A percentile compares a stretch with the other conserved stretches of the same genome.
Evolutionary conservation across 2,113 vertebrate genomes (phyloP).

Genomic region (Eolophus roseicapilla): DNA sequence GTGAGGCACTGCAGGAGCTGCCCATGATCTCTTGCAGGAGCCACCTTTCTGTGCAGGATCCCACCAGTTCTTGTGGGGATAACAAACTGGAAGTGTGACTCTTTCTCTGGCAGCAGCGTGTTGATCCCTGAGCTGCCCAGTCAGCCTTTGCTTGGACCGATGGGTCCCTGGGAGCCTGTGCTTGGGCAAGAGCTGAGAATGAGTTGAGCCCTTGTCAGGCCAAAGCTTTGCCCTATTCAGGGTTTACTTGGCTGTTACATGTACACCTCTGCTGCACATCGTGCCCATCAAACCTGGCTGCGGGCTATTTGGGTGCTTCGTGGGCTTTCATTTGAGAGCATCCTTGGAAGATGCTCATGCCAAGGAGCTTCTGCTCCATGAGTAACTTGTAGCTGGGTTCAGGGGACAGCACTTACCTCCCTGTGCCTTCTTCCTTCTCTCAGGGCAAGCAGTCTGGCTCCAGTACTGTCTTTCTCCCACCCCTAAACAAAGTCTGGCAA

Average conservation of each 20-base stretch:
- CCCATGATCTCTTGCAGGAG: accelerated
- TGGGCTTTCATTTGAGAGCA: neutral
- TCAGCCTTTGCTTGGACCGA: neutral
- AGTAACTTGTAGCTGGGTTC: accelerated
- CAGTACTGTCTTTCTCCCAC: accelerated
- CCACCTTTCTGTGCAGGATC: neutral
- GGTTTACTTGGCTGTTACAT: neutral
- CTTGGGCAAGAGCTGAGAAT: neutral
- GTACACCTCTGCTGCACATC: accelerated
- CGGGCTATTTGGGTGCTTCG: neutral
- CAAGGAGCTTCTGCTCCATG: neutral
- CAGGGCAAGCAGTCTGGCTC: accelerated
- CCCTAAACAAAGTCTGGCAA: neutral
- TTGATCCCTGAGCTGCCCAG: accelerated
- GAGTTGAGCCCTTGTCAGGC: neutral
- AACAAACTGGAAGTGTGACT: neutral
- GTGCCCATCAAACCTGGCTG: neutral
- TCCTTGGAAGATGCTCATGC: neutral
- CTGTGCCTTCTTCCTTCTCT: neutral
- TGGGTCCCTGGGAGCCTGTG: neutral
- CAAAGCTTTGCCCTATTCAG: accelerated
- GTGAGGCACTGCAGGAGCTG: accelerated
- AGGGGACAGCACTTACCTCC: neutral
- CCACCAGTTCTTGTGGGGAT: neutral
- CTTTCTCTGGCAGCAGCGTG: neutral